These are phyloP conservation scores for Cyphomyrus discorhynchus DNA, from an alignment of 2,113 vertebrate species.

Conservation along the genomic window DNA sequence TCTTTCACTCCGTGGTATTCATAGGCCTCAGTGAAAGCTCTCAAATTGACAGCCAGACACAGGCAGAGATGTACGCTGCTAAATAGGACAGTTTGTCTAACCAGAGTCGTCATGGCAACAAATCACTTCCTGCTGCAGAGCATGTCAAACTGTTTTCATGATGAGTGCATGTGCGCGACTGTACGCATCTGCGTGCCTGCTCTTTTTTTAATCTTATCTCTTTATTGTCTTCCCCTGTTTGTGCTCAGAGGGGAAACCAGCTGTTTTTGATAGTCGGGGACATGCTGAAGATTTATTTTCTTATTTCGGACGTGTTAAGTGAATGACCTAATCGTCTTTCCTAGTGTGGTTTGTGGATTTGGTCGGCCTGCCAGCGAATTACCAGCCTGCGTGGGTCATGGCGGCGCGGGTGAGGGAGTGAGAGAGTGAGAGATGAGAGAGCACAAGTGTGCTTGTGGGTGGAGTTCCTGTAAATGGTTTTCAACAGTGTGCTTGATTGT, in stretches of 20 bases:
- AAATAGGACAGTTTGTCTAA: slow-evolving; percentile 7
- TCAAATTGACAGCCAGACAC: slow-evolving; percentile 12
- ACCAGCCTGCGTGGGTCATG: neutral
- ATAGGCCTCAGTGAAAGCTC: neutral
- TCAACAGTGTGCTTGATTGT: slow-evolving; percentile 13
- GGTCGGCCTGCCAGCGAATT: neutral
- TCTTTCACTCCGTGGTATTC: neutral
- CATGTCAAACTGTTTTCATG: neutral
- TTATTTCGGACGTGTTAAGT: neutral
- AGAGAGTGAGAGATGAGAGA: slow-evolving; percentile 6
- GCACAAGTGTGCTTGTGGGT: slow-evolving; percentile 11
- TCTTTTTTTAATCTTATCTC: neutral
- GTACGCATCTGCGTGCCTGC: slow-evolving; percentile 15
- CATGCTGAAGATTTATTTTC: neutral
- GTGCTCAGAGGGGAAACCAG: neutral
- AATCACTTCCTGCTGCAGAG: slow-evolving; percentile 10
- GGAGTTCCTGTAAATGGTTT: neutral
- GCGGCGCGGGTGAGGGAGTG: neutral
- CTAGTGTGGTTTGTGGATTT: neutral
- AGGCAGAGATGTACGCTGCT: neutral
- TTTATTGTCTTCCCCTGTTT: neutral
- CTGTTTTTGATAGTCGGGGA: neutral
- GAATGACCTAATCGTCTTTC: neutral
- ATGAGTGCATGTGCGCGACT: neutral
- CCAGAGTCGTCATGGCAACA: slow-evolving; percentile 16